Conservation (phyloP, 2,888 invertebrate species). For the Trypoxylon attenuatum region DNA sequence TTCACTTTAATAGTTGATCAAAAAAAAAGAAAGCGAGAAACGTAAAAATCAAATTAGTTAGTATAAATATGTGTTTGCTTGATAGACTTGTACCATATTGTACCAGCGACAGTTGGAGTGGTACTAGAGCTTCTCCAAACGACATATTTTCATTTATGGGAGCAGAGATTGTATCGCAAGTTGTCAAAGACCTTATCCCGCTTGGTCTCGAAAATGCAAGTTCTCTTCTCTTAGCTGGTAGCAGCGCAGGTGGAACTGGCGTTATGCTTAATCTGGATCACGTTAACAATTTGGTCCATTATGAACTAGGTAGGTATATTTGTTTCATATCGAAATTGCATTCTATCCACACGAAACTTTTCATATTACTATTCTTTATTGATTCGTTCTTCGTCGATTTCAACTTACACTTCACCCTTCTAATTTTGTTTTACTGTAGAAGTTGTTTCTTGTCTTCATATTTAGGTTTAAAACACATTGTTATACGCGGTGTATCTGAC, state of each 20-base stretch:
- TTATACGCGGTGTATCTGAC: slow-evolving; percentile 90
- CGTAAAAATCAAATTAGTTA: too few relatives aligned
- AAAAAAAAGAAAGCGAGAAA: background rate
- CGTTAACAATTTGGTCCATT: slow-evolving; percentile 83
- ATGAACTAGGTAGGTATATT: slow-evolving; percentile 73
- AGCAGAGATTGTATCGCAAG: slow-evolving; percentile 87
- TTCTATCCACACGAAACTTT: too few relatives aligned
- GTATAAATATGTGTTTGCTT: slow-evolving; percentile 25
- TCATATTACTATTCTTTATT: too few relatives aligned
- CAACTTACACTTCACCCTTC: too few relatives aligned
- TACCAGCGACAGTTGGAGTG: slow-evolving; percentile 96
- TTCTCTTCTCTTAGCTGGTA: slow-evolving; percentile 87
- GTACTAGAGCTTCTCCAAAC: slow-evolving; percentile 79
- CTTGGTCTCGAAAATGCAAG: slow-evolving; percentile 83
- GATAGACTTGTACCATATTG: slow-evolving; percentile 89
- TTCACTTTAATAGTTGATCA: background rate
- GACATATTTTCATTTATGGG: slow-evolving; percentile 91
- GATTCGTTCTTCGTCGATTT: too few relatives aligned
- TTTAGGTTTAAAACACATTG: slow-evolving; percentile 76
- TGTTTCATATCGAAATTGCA: too few relatives aligned
- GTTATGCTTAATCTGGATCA: slow-evolving; percentile 93
- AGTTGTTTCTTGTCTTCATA: too few relatives aligned
- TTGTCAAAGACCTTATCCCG: slow-evolving; percentile 79
- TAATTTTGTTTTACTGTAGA: too few relatives aligned
- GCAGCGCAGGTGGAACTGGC: slow-evolving; percentile 95